Evolutionary conservation across 2,113 vertebrate species (phyloP), one percentile per base, ranked within the genome.

Genomic region (Xiphias gladius): DNA sequence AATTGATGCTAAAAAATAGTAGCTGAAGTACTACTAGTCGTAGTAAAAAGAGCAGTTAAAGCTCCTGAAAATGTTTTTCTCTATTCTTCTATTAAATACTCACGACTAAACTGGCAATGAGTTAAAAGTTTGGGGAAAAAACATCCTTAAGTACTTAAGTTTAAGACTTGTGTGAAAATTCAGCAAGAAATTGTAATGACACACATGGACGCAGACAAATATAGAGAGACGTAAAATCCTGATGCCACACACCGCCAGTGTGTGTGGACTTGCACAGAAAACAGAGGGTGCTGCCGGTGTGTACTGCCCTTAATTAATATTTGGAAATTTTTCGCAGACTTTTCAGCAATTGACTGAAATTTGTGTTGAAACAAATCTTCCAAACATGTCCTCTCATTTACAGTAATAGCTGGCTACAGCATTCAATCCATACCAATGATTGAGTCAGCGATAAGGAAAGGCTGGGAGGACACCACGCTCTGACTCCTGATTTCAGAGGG

Each of bases 381-480:
- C 1, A 76, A 43, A 30, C 43, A 39, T 19, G 24, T 73, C 35
- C 35, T 61, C 1, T 0, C 2, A 43, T 79, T 70, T 65, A 61
- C 3, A 61, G 52, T 11, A 70, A 22, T 11, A n/a, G 19, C 24
- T 7, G 16, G 19, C 5, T 55, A 13, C 37, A 72, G 28, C 17
- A 57, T 48, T 73, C 30, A 48, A 46, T 68, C 30, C 89, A 7
- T 92, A 99, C 98, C 98, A 3, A 97, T 50, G 19, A 99, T 90
- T 2, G 89, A 91, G 80, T 97, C 97, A 0, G 96, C 97, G 3
- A 98, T 96, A 79, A 94, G 93, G 76, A 97, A 94, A 14, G 97
- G 97, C 93, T 97, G 97, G 0, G 97, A 96, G 75, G 97, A 97
- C 84, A 98, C 95, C 12, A 96, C 75, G 0, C 91, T 96, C 91